Evolutionary conservation across 2,113 vertebrate genomes (phyloP).

Genomic region (Monarcha castaneiventris): DNA sequence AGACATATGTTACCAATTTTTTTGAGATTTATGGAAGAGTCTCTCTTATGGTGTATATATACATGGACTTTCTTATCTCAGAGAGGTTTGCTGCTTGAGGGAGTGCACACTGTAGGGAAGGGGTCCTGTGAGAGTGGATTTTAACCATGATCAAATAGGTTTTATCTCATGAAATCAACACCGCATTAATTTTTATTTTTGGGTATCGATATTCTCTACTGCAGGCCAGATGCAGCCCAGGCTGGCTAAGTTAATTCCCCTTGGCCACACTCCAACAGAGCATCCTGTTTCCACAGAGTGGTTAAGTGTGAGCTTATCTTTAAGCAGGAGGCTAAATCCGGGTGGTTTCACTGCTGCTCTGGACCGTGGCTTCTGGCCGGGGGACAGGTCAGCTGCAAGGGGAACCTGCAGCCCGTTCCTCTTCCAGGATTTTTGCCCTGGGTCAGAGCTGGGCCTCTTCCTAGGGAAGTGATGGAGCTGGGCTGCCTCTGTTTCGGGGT

Average conservation of each 20-base stretch:
- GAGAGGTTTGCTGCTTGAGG: not conserved
- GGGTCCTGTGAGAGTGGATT: not conserved
- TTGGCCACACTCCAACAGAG: constrained; percentile 18
- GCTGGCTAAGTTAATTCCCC: constrained; percentile 11
- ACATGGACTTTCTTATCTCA: constrained; percentile 10
- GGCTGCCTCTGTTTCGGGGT: not conserved
- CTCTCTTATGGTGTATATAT: not conserved
- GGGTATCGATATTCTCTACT: not conserved
- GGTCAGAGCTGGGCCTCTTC: not conserved
- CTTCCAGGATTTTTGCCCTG: not conserved
- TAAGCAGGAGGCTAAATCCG: not conserved
- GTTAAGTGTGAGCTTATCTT: not conserved
- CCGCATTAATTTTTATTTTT: not conserved
- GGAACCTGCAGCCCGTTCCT: not conserved
- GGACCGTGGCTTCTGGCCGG: not conserved
- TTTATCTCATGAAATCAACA: constrained; percentile 30
- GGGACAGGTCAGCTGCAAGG: not conserved
- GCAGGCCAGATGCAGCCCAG: not conserved
- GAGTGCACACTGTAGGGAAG: not conserved
- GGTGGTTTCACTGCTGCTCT: not conserved
- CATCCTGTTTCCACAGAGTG: constrained; percentile 26
- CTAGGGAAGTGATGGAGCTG: not conserved
- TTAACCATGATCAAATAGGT: not conserved
- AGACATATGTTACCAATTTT: constrained; percentile 29
- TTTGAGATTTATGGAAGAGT: not conserved